Evolutionary conservation across 2,888 invertebrate species (phyloP).

Genomic region (Thera britannica): DNA sequence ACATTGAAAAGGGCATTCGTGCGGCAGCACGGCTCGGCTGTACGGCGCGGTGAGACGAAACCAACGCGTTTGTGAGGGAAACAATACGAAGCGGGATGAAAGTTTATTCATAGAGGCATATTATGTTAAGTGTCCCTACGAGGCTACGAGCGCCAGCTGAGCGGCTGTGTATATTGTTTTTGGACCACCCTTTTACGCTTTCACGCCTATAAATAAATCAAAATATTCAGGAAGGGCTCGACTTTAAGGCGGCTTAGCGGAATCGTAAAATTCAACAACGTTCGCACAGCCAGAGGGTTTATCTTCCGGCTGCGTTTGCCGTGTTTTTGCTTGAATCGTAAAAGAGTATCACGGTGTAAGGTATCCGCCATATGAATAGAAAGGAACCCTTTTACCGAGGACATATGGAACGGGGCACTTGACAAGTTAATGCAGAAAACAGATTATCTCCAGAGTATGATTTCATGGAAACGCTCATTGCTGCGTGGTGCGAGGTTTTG

Average conservation of each 20-base stretch:
- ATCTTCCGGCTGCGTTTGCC: slow-evolving; percentile 76
- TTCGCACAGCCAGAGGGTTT: slow-evolving; percentile 75
- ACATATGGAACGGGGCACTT: slow-evolving; percentile 73
- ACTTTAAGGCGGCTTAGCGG: slow-evolving; percentile 84
- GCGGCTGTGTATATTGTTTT: slow-evolving; percentile 78
- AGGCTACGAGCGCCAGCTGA: slow-evolving; percentile 62
- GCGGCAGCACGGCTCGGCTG: slow-evolving; percentile 29
- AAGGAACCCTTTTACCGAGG: slow-evolving; percentile 74
- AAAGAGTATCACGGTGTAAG: slow-evolving; percentile 74
- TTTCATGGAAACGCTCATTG: slow-evolving; percentile 38
- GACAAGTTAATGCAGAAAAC: slow-evolving; percentile 73
- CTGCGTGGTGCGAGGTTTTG: slow-evolving; percentile 25
- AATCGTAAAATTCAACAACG: slow-evolving; percentile 85
- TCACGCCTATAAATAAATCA: slow-evolving; percentile 84
- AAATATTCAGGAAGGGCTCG: slow-evolving; percentile 84
- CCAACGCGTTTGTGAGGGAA: slow-evolving; percentile 35
- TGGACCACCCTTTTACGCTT: slow-evolving; percentile 81
- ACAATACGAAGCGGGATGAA: slow-evolving; percentile 47
- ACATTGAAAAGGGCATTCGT: slow-evolving; percentile 33
- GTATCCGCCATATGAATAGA: slow-evolving; percentile 70
- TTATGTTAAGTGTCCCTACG: slow-evolving; percentile 68
- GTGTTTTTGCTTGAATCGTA: slow-evolving; percentile 81
- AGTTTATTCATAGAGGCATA: slow-evolving; percentile 62
- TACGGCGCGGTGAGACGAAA: slow-evolving; percentile 31
- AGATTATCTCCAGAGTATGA: slow-evolving; percentile 65